Conservation (phyloP, 2,888 invertebrate species). For the Drosophila seclusa region DNA sequence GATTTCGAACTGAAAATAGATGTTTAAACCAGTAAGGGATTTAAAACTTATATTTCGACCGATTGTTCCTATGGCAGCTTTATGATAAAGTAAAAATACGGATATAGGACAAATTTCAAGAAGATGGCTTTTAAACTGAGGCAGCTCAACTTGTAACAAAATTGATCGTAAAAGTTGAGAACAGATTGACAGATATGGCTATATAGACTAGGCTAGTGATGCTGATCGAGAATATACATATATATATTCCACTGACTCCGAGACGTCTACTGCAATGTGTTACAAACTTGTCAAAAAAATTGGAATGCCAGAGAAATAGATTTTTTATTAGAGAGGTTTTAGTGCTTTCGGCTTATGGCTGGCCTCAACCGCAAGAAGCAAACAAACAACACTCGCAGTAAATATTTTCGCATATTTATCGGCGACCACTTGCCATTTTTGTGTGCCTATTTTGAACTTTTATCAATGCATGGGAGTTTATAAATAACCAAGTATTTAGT, state of each 20-base stretch:
- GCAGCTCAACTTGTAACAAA: background rate
- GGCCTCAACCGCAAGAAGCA: conserved; percentile 2
- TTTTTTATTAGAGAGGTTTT: background rate
- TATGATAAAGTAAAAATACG: too few relatives aligned
- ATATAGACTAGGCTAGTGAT: background rate
- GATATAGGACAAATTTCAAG: background rate
- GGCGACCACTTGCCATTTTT: conserved; percentile 57
- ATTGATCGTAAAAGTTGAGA: background rate
- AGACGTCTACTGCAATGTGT: background rate
- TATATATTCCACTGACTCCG: background rate
- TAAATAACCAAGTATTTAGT: conserved; percentile 32
- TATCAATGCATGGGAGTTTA: conserved; percentile 59
- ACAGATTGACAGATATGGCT: background rate
- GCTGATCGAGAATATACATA: background rate
- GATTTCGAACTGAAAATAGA: background rate
- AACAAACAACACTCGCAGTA: conserved; percentile 26
- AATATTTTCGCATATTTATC: conserved; percentile 56
- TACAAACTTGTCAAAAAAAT: background rate
- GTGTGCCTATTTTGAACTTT: conserved; percentile 55
- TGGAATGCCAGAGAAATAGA: background rate
- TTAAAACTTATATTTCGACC: background rate
- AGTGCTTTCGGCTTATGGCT: background rate
- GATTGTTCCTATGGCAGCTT: background rate
- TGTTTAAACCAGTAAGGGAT: background rate
- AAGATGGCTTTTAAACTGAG: background rate